Conservation (phyloP, 2,113 vertebrate genomes). For the Geococcyx californianus region DNA sequence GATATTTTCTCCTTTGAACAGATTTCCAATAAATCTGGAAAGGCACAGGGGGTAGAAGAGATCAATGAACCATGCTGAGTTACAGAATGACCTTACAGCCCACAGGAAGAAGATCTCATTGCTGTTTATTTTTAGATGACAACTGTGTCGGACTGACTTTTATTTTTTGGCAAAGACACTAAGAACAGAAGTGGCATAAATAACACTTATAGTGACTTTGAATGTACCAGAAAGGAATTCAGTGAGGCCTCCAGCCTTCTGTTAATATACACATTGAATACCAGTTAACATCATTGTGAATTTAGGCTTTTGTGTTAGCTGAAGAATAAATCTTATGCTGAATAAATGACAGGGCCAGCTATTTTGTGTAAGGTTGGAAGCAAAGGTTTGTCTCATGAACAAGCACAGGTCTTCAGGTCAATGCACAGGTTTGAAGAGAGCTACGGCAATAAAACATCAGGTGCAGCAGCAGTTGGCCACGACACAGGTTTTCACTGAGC, state of each 20-base stretch:
- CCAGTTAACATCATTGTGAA: background rate
- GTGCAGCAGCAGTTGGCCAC: background rate
- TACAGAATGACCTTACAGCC: constrained; percentile 56
- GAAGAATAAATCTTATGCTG: background rate
- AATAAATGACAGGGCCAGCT: background rate
- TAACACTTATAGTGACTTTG: constrained; percentile 24
- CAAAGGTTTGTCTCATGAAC: background rate
- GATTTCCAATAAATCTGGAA: constrained; percentile 66
- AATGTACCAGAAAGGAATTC: constrained; percentile 23
- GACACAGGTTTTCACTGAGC: background rate
- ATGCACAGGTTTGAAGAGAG: background rate
- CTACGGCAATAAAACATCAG: background rate
- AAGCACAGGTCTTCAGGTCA: background rate
- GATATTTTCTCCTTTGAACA: constrained; percentile 39
- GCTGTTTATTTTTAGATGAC: constrained; percentile 69
- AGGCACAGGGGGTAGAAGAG: constrained; percentile 38
- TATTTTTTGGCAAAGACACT: constrained; percentile 14
- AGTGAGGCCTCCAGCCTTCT: background rate
- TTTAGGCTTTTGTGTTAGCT: background rate
- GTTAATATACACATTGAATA: background rate
- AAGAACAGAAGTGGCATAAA: constrained; percentile 27
- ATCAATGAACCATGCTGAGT: constrained; percentile 43
- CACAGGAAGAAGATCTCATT: constrained; percentile 44
- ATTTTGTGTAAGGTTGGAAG: background rate
- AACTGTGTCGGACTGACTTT: constrained; percentile 34